Conservation (phyloP, 2,113 vertebrate genomes). For the Sciurus niger region DNA sequence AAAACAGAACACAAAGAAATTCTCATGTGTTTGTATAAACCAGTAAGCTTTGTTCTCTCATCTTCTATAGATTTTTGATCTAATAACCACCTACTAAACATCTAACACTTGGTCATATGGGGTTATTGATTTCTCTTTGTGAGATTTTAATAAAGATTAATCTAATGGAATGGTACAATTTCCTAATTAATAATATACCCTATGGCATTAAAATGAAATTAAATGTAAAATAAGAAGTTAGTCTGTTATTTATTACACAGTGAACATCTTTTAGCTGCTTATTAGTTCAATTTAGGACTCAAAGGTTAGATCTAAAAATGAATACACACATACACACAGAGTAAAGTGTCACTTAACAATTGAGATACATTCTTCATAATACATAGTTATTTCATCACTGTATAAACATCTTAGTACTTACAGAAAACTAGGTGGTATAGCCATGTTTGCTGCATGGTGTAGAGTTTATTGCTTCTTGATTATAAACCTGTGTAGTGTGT, state of each 20-base stretch:
- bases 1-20: slow-evolving; percentile 76
- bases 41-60: slow-evolving; percentile 42
- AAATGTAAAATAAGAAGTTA: not conserved
- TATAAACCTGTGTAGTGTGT: not conserved
- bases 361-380: not conserved
- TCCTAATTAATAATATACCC: not conserved
- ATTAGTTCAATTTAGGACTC: not conserved
- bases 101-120: not conserved
- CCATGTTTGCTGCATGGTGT: not conserved
- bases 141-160: not conserved
- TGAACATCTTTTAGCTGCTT: slow-evolving; percentile 7
- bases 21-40: slow-evolving; percentile 55
- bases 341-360: not conserved
- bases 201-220: not conserved
- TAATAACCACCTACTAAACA: not conserved
- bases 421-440: not conserved
- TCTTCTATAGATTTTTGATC: not conserved
- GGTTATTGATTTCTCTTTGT: slow-evolving; percentile 31
- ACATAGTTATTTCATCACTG: not conserved
- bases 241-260: not conserved
- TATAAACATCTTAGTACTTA: not conserved
- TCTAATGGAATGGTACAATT: not conserved
- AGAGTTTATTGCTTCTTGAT: not conserved
- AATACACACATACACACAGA: not conserved
- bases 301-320: not conserved